Conservation (phyloP, 2,113 vertebrate species). For the Choloepus hoffmanni region DNA sequence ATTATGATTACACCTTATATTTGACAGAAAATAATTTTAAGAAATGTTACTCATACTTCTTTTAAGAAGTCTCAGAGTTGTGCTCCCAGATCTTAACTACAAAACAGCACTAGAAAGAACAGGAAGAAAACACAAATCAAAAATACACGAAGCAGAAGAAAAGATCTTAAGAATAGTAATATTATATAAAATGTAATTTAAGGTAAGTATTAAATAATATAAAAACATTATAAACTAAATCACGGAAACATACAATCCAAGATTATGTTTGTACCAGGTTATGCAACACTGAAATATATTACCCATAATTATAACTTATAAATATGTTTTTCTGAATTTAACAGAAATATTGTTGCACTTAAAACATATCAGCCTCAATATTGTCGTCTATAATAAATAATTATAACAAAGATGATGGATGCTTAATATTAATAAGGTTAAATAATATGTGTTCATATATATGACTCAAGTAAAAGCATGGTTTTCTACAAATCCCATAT, state of each 20-base stretch:
- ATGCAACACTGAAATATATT: neutral
- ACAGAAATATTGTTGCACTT: neutral
- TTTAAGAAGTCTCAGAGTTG: neutral
- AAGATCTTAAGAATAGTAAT: neutral
- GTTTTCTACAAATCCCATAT: neutral
- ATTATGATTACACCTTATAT: neutral
- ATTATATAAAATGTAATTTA: neutral
- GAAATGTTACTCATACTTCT: neutral
- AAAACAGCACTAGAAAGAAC: neutral
- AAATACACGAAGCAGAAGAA: neutral
- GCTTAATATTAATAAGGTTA: neutral
- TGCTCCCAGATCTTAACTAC: neutral
- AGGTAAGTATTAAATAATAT: neutral
- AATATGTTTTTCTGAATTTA: neutral
- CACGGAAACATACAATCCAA: neutral
- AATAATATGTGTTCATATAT: neutral
- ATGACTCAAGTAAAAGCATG: neutral
- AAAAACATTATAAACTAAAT: neutral
- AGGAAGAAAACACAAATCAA: neutral
- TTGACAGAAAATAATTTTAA: neutral
- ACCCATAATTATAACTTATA: neutral
- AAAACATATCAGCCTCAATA: neutral
- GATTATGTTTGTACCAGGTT: neutral
- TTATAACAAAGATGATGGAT: neutral
- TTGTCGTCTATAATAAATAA: neutral